Conservation (phyloP, 2,113 vertebrate genomes). For the Percopsis transmontana region DNA sequence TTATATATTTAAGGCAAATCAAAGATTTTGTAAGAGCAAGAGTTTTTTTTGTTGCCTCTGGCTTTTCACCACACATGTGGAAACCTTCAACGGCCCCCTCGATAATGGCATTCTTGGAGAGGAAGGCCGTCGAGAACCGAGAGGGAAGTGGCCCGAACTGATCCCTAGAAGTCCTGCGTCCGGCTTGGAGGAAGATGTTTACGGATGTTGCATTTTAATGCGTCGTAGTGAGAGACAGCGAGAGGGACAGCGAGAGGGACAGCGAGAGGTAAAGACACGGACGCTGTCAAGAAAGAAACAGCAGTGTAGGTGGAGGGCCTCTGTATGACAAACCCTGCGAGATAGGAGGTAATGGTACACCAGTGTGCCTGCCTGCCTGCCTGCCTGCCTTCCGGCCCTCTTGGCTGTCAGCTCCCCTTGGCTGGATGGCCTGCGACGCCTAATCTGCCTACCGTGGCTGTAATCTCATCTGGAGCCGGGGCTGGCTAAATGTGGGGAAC, state of each 20-base stretch:
- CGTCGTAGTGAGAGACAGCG: not conserved
- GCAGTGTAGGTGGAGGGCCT: not conserved
- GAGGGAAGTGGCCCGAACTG: too few species aligned
- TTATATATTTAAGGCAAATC: too few species aligned
- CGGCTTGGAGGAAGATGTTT: too few species aligned
- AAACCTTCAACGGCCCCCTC: too few species aligned
- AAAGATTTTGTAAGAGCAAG: too few species aligned
- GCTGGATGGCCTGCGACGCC: slow-evolving; percentile 42
- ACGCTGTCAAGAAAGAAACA: not conserved
- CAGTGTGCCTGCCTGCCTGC: not conserved
- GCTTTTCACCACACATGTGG: too few species aligned
- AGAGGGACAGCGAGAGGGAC: not conserved
- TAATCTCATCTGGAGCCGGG: slow-evolving; percentile 76
- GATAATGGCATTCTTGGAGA: too few species aligned
- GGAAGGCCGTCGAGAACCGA: too few species aligned
- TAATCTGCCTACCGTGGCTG: slow-evolving; percentile 66
- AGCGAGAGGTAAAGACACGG: not conserved
- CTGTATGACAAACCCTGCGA: too few species aligned
- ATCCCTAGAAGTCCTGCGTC: too few species aligned
- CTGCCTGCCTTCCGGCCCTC: slow-evolving; percentile 1
- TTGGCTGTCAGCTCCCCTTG: slow-evolving; percentile 24
- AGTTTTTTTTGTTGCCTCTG: too few species aligned
- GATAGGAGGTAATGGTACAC: too few species aligned
- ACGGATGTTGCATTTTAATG: not conserved
- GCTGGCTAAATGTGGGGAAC: slow-evolving; percentile 76